Conservation (phyloP, 2,797 vertebrate genomes). For the Nannoperca obscura region DNA sequence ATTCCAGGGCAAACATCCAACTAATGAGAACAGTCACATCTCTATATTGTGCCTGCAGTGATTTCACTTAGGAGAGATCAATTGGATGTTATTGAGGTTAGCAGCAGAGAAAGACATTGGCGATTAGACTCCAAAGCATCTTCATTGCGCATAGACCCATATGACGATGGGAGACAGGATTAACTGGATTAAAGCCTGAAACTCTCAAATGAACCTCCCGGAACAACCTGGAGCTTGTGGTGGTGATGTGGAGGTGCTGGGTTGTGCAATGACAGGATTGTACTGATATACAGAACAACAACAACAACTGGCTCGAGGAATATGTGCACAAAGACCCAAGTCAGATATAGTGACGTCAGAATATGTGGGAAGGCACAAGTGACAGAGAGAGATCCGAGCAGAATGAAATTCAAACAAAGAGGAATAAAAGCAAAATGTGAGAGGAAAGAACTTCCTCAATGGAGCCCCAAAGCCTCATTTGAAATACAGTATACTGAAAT, state of each 20-base stretch:
- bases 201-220: not conserved
- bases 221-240: not conserved
- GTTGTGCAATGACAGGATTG: not conserved
- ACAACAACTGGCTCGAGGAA: not conserved
- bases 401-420: not conserved
- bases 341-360: not conserved
- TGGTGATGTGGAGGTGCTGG: not conserved
- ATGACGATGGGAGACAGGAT: not conserved
- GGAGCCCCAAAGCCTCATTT: too few species aligned
- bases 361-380: not conserved
- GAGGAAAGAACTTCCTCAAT: too few species aligned
- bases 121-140: not conserved
- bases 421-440: not conserved
- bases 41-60: not conserved
- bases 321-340: not conserved
- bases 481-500: too few species aligned
- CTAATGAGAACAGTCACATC: constrained; percentile 1
- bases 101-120: not conserved
- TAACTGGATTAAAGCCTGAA: not conserved
- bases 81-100: not conserved
- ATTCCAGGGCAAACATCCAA: constrained; percentile 4
- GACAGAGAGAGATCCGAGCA: not conserved
- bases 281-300: too few species aligned
- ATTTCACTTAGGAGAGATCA: constrained; percentile 1
- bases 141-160: not conserved